Percentiles rank a stretch among this genome's conserved stretches.
Conservation (phyloP, 2,113 vertebrate species). For the Leucopsar rothschildi region DNA sequence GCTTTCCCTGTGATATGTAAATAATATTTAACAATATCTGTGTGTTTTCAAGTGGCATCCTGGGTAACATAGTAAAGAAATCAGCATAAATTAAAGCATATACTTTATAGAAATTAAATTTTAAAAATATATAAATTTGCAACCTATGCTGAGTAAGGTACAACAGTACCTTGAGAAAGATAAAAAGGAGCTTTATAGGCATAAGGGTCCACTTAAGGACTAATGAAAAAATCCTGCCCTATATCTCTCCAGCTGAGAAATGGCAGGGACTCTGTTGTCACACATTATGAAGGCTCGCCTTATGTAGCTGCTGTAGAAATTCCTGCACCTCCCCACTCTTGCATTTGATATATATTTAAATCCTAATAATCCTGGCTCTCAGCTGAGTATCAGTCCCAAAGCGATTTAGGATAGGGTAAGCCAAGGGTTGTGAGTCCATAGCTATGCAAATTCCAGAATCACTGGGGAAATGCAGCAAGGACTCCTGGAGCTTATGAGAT, state of each 20-base stretch:
- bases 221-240: slow-evolving; percentile 24
- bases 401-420: slow-evolving; percentile 39
- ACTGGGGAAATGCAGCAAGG: neutral
- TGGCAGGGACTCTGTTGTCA: slow-evolving; percentile 1
- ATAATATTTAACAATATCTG: neutral
- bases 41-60: neutral
- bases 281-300: neutral
- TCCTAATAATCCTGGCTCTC: slow-evolving; percentile 44
- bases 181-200: neutral
- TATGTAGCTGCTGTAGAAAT: slow-evolving; percentile 25
- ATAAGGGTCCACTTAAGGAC: slow-evolving; percentile 3
- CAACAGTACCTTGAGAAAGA: neutral
- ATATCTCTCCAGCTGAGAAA: slow-evolving; percentile 18
- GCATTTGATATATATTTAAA: slow-evolving; percentile 47
- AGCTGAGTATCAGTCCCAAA: slow-evolving; percentile 35
- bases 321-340: slow-evolving; percentile 7
- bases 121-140: neutral
- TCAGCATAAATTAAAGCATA: neutral
- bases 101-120: neutral
- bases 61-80: neutral
- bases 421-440: slow-evolving; percentile 48
- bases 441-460: slow-evolving; percentile 56
- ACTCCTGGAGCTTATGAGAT: slow-evolving; percentile 27
- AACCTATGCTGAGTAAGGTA: neutral
- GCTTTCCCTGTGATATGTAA: neutral